phyloP scores from a whole-genome alignment of 1,140 invertebrate genomes.

The Harlomillsia oculata region DNA sequence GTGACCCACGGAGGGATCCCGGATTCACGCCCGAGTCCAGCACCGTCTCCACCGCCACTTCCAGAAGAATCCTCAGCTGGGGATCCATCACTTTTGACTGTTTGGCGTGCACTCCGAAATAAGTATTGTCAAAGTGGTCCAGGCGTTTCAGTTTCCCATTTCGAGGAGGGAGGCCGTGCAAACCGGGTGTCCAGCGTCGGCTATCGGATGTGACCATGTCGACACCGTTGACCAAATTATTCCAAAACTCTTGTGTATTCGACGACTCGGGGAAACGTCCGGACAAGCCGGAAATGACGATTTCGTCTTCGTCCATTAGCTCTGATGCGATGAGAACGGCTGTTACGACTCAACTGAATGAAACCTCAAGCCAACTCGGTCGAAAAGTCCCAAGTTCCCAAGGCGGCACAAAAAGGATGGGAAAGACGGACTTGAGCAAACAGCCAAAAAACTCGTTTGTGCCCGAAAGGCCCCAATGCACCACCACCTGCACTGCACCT shows the following conservation, averaged over 20 bases:
- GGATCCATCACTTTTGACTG: constrained; percentile 49
- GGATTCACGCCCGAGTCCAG: constrained; percentile 50
- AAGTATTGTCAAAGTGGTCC: constrained; percentile 47
- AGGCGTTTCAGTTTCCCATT: constrained; percentile 24
- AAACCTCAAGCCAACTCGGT: too few species aligned
- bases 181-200: constrained; percentile 43
- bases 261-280: constrained; percentile 78
- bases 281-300: constrained; percentile 70
- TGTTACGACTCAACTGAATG: too few species aligned
- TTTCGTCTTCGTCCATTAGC: constrained; percentile 67
- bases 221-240: constrained; percentile 62
- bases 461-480: too few species aligned
- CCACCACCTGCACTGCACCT: too few species aligned
- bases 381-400: too few species aligned
- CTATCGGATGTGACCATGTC: constrained; percentile 54
- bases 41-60: constrained; percentile 53
- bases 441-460: too few species aligned
- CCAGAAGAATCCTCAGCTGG: constrained; percentile 50
- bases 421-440: too few species aligned
- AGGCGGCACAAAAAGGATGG: too few species aligned
- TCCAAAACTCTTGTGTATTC: constrained; percentile 63
- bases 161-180: constrained; percentile 13
- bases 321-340: too few species aligned
- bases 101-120: constrained; percentile 48
- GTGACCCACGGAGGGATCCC: constrained; percentile 40